Percentiles rank a stretch among this genome's conserved stretches.
phyloP scores from a whole-genome alignment of 23 tunicate species.

The Corella eumyota region DNA sequence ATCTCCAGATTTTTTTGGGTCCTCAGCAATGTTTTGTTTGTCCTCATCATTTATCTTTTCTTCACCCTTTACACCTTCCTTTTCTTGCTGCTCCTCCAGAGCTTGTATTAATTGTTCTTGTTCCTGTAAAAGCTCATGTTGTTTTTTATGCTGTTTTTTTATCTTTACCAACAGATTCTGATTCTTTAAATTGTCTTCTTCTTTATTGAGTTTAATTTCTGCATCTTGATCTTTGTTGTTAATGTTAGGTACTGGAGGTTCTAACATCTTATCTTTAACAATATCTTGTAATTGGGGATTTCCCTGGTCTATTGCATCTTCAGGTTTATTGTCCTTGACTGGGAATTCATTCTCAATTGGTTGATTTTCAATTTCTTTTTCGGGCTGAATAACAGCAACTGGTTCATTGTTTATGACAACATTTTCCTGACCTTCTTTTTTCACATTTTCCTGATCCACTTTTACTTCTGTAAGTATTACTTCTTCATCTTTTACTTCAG shows the following conservation, averaged over 20 bases:
- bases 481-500: constrained; percentile 3
- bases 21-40: too few relatives aligned
- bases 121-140: constrained; percentile 35
- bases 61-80: constrained; percentile 12
- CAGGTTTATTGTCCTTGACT: too few relatives aligned
- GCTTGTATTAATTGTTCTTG: constrained; percentile 40
- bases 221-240: not conserved
- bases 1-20: too few relatives aligned
- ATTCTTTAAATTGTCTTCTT: constrained; percentile 5
- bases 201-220: not conserved
- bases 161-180: constrained; percentile 39
- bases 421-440: not conserved
- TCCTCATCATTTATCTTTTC: not conserved
- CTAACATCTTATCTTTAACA: not conserved
- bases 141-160: constrained; percentile 46
- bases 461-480: not conserved
- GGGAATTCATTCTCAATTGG: not conserved
- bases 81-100: constrained; percentile 42
- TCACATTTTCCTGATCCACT: not conserved
- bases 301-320: too few relatives aligned
- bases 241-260: too few relatives aligned
- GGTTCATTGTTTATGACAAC: not conserved
- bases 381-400: not conserved
- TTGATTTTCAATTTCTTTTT: not conserved
- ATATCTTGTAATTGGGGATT: too few relatives aligned